Evolutionary conservation across 2,888 invertebrate species (phyloP).

Genomic region (Heliothis peltigera): DNA sequence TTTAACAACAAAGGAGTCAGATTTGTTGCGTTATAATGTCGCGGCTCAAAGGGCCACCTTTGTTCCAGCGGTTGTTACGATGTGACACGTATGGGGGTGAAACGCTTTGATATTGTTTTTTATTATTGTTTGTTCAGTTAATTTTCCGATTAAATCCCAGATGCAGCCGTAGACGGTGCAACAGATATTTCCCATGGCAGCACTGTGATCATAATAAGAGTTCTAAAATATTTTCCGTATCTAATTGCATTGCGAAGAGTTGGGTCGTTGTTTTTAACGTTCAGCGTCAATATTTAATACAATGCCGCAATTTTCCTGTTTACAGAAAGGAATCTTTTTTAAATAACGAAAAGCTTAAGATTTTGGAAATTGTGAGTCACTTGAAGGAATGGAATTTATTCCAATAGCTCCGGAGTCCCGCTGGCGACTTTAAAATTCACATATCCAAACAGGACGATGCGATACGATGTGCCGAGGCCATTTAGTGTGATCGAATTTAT

Average conservation of each 20-base stretch:
- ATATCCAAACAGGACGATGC: constrained; percentile 24
- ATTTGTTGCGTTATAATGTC: constrained; percentile 78
- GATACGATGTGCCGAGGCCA: constrained; percentile 34
- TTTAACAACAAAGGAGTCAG: constrained; percentile 80
- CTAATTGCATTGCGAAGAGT: constrained; percentile 1
- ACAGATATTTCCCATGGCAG: constrained; percentile 27
- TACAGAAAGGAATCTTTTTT: too few relatives aligned
- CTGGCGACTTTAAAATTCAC: constrained; percentile 44
- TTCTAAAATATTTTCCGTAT: constrained; percentile 5
- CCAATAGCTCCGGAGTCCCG: constrained; percentile 20
- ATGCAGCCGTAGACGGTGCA: constrained; percentile 17
- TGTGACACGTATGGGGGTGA: constrained; percentile 70
- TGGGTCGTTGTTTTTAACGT: background rate
- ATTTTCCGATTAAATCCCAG: constrained; percentile 22
- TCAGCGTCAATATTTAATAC: background rate
- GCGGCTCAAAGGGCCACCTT: constrained; percentile 69
- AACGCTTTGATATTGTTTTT: constrained; percentile 64
- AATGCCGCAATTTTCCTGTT: background rate
- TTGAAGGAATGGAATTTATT: constrained; percentile 20
- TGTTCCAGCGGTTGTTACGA: constrained; percentile 70
- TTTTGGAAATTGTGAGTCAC: background rate
- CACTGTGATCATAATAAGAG: background rate
- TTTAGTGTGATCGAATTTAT: constrained; percentile 51
- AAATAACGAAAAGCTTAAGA: background rate
- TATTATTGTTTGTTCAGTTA: constrained; percentile 52